These are phyloP conservation scores for Protodeltote pygarga DNA, from an alignment of 2,888 invertebrate genomes.

Conservation along the genomic window DNA sequence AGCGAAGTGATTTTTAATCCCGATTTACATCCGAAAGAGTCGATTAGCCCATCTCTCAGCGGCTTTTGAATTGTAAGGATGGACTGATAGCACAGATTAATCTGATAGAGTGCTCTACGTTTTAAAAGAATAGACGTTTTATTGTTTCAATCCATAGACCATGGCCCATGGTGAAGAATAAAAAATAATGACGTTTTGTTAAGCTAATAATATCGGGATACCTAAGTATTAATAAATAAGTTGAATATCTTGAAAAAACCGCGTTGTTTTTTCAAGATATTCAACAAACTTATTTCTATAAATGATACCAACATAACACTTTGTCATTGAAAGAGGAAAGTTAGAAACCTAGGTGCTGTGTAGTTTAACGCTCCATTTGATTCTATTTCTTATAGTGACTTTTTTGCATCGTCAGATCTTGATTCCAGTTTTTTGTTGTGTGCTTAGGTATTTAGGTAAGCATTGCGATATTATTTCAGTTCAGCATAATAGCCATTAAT, in stretches of 20 bases:
- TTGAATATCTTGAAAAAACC: too few species aligned
- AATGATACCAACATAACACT: too few species aligned
- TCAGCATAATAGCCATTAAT: constrained; percentile 5
- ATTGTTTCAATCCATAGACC: too few species aligned
- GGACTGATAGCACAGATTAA: constrained; percentile 13
- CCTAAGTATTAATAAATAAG: too few species aligned
- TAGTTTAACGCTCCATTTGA: constrained; percentile 2
- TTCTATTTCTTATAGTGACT: too few species aligned
- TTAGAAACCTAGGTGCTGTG: constrained; percentile 8
- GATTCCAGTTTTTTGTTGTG: constrained; percentile 2
- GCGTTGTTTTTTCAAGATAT: too few species aligned
- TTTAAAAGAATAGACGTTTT: constrained; percentile 10
- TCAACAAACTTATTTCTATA: too few species aligned
- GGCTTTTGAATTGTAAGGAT: constrained; percentile 34
- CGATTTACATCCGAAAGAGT: constrained; percentile 67
- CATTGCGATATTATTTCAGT: constrained; percentile 4
- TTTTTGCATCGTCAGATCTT: too few species aligned
- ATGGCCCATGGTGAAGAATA: too few species aligned
- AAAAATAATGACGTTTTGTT: too few species aligned
- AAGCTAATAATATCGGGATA: too few species aligned
- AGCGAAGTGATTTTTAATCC: constrained; percentile 74
- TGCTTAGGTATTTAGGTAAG: background rate
- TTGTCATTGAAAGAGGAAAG: constrained; percentile 33
- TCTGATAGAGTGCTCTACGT: constrained; percentile 3
- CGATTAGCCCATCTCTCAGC: constrained; percentile 57